phyloP scores from a whole-genome alignment of 1,140 invertebrate genomes.

The Vollenhovia emeryi region DNA sequence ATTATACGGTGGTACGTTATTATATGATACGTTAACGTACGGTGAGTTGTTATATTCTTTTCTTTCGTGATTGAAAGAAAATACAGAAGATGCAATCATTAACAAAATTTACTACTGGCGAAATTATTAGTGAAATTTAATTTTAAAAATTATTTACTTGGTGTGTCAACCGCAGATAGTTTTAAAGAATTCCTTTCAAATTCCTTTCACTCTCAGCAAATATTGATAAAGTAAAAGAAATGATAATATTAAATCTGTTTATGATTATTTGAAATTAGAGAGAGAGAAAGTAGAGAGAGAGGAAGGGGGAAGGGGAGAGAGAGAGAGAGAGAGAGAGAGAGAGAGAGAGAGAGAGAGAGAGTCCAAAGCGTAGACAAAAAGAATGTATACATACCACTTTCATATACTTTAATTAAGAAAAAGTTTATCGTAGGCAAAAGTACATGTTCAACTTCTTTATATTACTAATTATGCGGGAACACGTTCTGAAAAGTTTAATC shows the following conservation, averaged over 20 bases:
- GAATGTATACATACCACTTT: constrained; percentile 8
- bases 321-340: not conserved
- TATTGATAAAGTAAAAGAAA: constrained; percentile 12
- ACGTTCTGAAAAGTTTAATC: constrained; percentile 45
- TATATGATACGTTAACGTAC: not conserved
- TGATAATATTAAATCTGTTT: not conserved
- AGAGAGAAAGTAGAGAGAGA: not conserved
- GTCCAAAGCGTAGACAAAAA: not conserved
- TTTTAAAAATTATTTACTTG: not conserved
- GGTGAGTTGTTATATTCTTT: not conserved
- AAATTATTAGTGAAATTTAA: too few species aligned
- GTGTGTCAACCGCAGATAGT: not conserved
- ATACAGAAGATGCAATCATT: not conserved
- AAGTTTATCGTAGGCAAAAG: constrained; percentile 35
- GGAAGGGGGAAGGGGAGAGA: not conserved
- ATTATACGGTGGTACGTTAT: not conserved
- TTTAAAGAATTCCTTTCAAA: not conserved
- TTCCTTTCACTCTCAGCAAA: not conserved
- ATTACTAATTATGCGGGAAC: constrained; percentile 40
- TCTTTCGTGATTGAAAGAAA: not conserved
- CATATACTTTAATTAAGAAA: constrained; percentile 32
- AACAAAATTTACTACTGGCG: constrained; percentile 39
- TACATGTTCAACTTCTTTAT: constrained; percentile 22
- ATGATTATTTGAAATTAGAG: constrained; percentile 40
- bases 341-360: not conserved